Conservation (phyloP, 2,888 invertebrate genomes). For the Drosophila vallismaia region DNA sequence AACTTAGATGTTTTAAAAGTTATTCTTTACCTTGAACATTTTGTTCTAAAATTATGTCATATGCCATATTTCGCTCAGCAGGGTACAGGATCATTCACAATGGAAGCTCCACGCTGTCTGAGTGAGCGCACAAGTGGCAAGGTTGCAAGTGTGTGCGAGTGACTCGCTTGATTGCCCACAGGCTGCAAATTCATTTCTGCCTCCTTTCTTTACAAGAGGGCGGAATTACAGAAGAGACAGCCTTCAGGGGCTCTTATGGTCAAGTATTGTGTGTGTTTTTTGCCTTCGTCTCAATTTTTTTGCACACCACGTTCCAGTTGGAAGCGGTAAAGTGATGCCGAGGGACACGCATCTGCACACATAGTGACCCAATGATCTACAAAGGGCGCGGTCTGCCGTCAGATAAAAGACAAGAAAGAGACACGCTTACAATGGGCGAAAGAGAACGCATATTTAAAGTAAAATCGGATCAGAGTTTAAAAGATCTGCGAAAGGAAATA, state of each 20-base stretch:
- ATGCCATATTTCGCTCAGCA: constrained; percentile 16
- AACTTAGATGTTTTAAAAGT: background rate
- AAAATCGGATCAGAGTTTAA: constrained; percentile 49
- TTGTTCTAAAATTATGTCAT: background rate
- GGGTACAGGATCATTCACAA: constrained; percentile 52
- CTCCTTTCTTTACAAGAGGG: constrained; percentile 44
- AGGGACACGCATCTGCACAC: constrained; percentile 53
- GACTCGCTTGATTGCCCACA: constrained; percentile 73
- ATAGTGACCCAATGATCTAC: constrained; percentile 73
- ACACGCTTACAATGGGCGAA: background rate
- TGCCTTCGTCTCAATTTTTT: constrained; percentile 7
- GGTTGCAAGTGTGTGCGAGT: constrained; percentile 50
- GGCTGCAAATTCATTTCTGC: constrained; percentile 79
- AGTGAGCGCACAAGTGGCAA: constrained; percentile 54
- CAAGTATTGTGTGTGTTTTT: constrained; percentile 16
- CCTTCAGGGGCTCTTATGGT: constrained; percentile 41
- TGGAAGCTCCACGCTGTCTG: constrained; percentile 75
- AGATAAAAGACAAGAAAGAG: constrained; percentile 30
- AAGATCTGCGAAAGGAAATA: constrained; percentile 1
- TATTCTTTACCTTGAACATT: background rate
- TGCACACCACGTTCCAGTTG: constrained; percentile 59
- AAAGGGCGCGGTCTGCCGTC: constrained; percentile 63
- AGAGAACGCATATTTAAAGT: constrained; percentile 51
- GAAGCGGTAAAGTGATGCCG: constrained; percentile 72
- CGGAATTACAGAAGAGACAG: constrained; percentile 29